phyloP scores from a whole-genome alignment of 1,140 invertebrate genomes.

The Tetramorium parvispinum region DNA sequence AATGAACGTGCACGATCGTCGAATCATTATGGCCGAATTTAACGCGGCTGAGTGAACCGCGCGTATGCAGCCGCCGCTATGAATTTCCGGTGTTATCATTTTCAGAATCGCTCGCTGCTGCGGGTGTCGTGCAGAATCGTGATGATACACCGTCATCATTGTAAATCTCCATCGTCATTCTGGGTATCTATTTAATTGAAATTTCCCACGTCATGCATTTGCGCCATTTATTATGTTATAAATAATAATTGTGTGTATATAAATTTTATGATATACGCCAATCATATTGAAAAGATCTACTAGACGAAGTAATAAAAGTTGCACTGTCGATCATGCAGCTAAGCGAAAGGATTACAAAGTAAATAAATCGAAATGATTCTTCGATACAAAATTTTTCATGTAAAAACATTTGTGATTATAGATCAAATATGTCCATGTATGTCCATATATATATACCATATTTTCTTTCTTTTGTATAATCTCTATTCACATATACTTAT shows the following conservation, averaged over 20 bases:
- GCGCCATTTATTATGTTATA: slow-evolving; percentile 29
- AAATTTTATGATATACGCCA: slow-evolving; percentile 65
- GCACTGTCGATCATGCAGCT: too few relatives aligned
- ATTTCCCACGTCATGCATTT: slow-evolving; percentile 42
- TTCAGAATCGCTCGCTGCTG: slow-evolving; percentile 43
- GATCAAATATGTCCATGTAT: too few relatives aligned
- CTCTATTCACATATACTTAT: too few relatives aligned
- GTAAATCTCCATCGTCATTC: slow-evolving; percentile 21
- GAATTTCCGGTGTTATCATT: slow-evolving; percentile 67
- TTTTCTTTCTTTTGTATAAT: too few relatives aligned
- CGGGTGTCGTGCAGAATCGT: slow-evolving; percentile 26
- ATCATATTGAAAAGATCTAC: not conserved
- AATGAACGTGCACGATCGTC: slow-evolving; percentile 66
- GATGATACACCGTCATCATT: not conserved
- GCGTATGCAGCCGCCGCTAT: slow-evolving; percentile 30
- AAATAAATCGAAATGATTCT: not conserved
- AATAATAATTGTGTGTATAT: slow-evolving; percentile 64
- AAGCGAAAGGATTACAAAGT: not conserved
- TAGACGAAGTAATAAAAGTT: not conserved
- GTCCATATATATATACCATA: too few relatives aligned
- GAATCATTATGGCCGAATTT: slow-evolving; percentile 69
- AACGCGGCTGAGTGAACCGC: slow-evolving; percentile 45
- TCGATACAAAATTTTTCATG: too few relatives aligned
- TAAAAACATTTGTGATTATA: too few relatives aligned
- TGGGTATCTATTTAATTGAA: slow-evolving; percentile 55